Evolutionary conservation across 2,113 vertebrate genomes (phyloP), one percentile per base, ranked within the genome.

Genomic region (Aix galericulata): DNA sequence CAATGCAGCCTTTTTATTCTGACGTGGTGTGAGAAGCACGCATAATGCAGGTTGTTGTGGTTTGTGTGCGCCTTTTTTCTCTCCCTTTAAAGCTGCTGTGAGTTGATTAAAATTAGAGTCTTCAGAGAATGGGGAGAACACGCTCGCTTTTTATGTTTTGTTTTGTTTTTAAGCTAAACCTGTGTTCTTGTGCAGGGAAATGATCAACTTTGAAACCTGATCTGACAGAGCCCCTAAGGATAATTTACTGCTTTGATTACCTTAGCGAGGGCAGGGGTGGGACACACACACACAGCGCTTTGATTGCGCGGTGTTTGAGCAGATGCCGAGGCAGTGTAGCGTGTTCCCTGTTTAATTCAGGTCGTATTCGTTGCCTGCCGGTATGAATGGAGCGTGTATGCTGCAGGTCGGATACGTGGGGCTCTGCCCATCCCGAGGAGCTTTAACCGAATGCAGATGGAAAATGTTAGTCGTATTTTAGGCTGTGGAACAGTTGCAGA

Each of bases 191-290:
- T 66, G 14, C 72, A 77, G 77, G 74, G 62, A 87, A 87, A 72
- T 72, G 8, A 89, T 91, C 81, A 86, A 32, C 88, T 92, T 88
- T 97, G 91, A 96, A 95, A 95, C 52, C 15, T 86, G 91, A 94
- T 52, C 80, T 81, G 52, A 40, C 60, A 64, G 73, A 86, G 22
- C 26, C 73, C 81, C 66, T 71, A 69, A 72, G 77, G 80, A 48
- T 74, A 81, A 86, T 69, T 87, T 64, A 67, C 58, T 78, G 77
- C 52, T 96, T 78, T 86, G 86, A 52, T 95, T 84, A 31, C 74
- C 55, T 87, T 44, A 76, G 58, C 17, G 42, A 73, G 72, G 71
- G 48, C 32, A 85, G 36, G 53, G 52, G 3, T 7, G 7, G 62
- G 25, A 74, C 16, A 68, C 78, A 34, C 15, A 42, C 86, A 56